Base-by-base conservation (phyloP, 2,888 invertebrate species). In the Crepidodera aurea region DNA sequence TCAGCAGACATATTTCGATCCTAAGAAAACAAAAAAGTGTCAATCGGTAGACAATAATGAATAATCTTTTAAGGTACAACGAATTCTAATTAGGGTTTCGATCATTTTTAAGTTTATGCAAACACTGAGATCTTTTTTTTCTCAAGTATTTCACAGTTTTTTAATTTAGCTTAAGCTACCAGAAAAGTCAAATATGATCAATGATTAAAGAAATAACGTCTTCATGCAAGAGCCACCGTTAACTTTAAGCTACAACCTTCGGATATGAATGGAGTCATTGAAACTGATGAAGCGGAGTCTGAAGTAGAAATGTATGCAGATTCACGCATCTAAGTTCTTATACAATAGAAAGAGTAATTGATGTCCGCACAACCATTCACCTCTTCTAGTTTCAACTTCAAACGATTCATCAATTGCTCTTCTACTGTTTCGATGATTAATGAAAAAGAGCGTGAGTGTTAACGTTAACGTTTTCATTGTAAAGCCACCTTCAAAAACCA, bases 11-110 rank as follows among this genome's bases (percentile, higher is more conserved):
- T 16, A 46, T 42, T 39, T 51, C 40, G 39, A 40, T 51, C 64
- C 63, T 69, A 63, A 65, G 56, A 60, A 66, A 68, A 68, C 65
- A 66, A 40, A 64, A 18, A 56, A 65, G 55, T 59, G 64, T 64
- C 68, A 60, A 59, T 18, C 54, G 37, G 1, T n/a, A 13, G 51
- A 51, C 34, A 39, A 44, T 48, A 34, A 60, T n/a, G n/a, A n/a
- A n/a, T 18, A 39, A 40, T 19, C n/a, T 13, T 34, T 8, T 18
- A 32, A 15, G 8, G 16, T 16, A 13, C 10, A 29, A 34, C 12
- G 34, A 42, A 46, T 15, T 32, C 10, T 10, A 32, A 32, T 10
- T 32, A 32, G 8, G 32, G n/a, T n/a, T n/a, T n/a, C n/a, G n/a
- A n/a, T n/a, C n/a, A n/a, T n/a, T n/a, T n/a, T n/a, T n/a, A n/a